Percentiles rank a stretch among this genome's conserved stretches.
phyloP scores from a whole-genome alignment of 1,140 invertebrate genomes.

The Eubasilissa regina region DNA sequence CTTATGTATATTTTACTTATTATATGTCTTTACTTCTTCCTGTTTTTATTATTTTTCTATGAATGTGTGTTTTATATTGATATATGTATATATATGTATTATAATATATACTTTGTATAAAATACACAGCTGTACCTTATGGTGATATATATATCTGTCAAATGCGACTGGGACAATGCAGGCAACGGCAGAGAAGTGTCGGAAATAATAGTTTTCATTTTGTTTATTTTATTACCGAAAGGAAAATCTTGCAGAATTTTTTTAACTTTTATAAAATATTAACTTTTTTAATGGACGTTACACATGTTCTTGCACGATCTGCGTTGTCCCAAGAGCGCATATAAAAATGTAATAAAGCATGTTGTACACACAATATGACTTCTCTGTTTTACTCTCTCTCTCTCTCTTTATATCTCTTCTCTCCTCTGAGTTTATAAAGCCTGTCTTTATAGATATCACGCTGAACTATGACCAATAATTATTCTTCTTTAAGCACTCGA shows the following conservation, averaged over 20 bases:
- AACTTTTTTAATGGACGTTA: too few relatives aligned
- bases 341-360: constrained; percentile 38
- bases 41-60: constrained; percentile 37
- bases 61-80: constrained; percentile 46
- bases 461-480: constrained; percentile 41
- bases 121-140: constrained; percentile 33
- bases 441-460: constrained; percentile 45
- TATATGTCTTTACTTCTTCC: constrained; percentile 49
- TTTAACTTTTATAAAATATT: too few relatives aligned
- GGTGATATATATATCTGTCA: constrained; percentile 26
- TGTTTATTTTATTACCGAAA: too few relatives aligned
- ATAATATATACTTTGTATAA: constrained; percentile 23
- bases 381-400: constrained; percentile 53
- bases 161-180: constrained; percentile 13
- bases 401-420: constrained; percentile 37
- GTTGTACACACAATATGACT: constrained; percentile 53
- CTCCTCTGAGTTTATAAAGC: constrained; percentile 38
- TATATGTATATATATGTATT: constrained; percentile 31
- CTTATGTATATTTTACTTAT: constrained; percentile 45
- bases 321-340: background rate
- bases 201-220: too few relatives aligned
- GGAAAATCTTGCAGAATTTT: too few relatives aligned
- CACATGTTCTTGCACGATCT: too few relatives aligned
- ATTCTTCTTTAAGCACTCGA: constrained; percentile 42
- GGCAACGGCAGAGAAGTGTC: too few relatives aligned